Evolutionary conservation across 53 echinoderm and acorn worm genomes (phyloP).

Genomic region (Temnopleurus reevesii): DNA sequence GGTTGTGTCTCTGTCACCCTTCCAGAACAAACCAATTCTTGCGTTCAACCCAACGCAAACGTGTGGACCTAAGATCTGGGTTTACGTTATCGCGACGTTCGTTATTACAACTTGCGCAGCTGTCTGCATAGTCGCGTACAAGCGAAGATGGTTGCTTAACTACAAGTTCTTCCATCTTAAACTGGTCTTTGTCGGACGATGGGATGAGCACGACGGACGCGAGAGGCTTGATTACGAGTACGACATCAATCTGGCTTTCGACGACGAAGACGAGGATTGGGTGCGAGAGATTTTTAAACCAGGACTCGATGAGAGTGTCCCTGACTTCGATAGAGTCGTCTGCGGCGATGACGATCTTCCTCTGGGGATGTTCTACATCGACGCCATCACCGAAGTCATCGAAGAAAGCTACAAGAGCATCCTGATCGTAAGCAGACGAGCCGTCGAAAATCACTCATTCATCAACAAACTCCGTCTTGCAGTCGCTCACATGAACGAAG

Average conservation of each 20-base stretch:
- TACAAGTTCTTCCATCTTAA: conserved; percentile 40
- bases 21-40: background rate
- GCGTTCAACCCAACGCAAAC: background rate
- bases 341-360: conserved; percentile 45
- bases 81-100: background rate
- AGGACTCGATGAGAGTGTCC: conserved; percentile 20
- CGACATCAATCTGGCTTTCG: conserved; percentile 25
- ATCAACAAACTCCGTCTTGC: conserved; percentile 24
- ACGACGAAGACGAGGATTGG: conserved; percentile 27
- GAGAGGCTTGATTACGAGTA: conserved; percentile 29
- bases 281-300: background rate
- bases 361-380: conserved; percentile 46
- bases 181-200: background rate
- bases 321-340: conserved; percentile 30
- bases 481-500: conserved; percentile 41
- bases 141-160: conserved; percentile 16
- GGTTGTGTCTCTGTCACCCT: background rate
- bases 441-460: conserved; percentile 29
- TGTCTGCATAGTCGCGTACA: background rate
- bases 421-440: background rate
- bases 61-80: conserved; percentile 22
- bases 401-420: conserved; percentile 33
- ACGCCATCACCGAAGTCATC: conserved; percentile 30
- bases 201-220: background rate
- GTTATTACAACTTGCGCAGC: background rate